Evolutionary conservation across 35 echinoderm and acorn worm species (phyloP), one percentile per base, ranked within the genome.

Genomic region (Lytechinus pictus): DNA sequence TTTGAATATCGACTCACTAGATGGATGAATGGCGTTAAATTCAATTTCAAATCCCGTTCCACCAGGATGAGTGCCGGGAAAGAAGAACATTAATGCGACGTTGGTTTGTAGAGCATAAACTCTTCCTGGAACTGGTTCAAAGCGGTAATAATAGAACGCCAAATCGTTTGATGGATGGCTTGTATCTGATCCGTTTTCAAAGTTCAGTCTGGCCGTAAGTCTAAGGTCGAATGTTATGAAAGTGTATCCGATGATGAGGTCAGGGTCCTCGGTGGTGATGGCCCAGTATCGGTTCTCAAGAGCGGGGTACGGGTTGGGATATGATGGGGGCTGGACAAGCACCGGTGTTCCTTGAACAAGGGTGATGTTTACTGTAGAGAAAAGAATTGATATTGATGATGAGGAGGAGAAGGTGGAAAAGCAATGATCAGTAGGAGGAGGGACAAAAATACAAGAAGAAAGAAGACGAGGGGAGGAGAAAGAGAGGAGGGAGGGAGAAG

Each of bases 301-400:
- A 9, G 92, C 29, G 11, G 92, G 28, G 92, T 93, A 93, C 1
- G 28, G 92, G 55, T 93, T 93, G 4, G 92, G 92, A 27, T 93
- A 93, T 0, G 29, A 24, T 33, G 92, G 92, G 52, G 54, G 21
- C 1, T 9, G 21, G n/a, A 93, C 27, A 19, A 54, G 12, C 13
- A 3, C 28, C 11, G 92, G n/a, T 6, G 55, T 93, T 10, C 55
- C 92, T 21, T 93, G 14, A 14, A 28, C 27, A 10, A 93, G 54
- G 21, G 52, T 55, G 11, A 93, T 57, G 52, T 55, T 28, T 27
- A 1, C 92, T 93, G 92, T 33, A 10, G 52, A 44, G 88, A 13
- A 12, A 90, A 33, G 27, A 90, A 27, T 16, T 44, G 33, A 44
- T 44, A 44, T 44, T 44, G 33, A 44, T 44, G 33, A 44, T 0